Evolutionary conservation across 2,797 vertebrate genomes (phyloP).

Genomic region (Passerculus sandwichensis): DNA sequence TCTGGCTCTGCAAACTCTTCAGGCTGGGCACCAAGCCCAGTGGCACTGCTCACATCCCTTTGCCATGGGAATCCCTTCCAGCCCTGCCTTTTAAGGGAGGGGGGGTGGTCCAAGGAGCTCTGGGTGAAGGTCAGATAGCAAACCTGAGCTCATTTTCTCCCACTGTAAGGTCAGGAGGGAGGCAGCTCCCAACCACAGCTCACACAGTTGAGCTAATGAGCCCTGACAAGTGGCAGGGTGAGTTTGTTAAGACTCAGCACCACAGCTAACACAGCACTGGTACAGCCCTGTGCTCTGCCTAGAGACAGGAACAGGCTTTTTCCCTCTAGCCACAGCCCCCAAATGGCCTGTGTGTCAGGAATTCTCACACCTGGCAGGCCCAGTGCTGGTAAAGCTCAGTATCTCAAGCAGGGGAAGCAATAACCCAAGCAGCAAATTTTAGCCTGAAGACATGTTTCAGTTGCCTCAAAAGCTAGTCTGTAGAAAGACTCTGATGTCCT

Average conservation of each 20-base stretch:
- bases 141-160: background rate
- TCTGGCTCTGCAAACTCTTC: background rate
- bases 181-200: background rate
- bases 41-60: accelerated
- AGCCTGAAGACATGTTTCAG: background rate
- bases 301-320: background rate
- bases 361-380: background rate
- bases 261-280: background rate
- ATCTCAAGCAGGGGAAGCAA: background rate
- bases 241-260: background rate
- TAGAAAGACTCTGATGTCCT: background rate
- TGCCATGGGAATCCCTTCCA: background rate
- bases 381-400: background rate
- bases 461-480: background rate
- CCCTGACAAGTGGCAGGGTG: background rate
- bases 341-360: background rate
- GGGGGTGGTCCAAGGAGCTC: background rate
- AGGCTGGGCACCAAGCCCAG: background rate
- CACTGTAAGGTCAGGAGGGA: background rate
- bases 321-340: background rate
- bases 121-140: background rate
- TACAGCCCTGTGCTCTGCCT: background rate
- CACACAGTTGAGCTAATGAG: background rate
- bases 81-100: background rate
- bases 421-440: background rate